Percentiles rank a stretch among this genome's conserved stretches.
Evolutionary conservation across 2,113 vertebrate species (phyloP).

Genomic region (Corydoras sp.): DNA sequence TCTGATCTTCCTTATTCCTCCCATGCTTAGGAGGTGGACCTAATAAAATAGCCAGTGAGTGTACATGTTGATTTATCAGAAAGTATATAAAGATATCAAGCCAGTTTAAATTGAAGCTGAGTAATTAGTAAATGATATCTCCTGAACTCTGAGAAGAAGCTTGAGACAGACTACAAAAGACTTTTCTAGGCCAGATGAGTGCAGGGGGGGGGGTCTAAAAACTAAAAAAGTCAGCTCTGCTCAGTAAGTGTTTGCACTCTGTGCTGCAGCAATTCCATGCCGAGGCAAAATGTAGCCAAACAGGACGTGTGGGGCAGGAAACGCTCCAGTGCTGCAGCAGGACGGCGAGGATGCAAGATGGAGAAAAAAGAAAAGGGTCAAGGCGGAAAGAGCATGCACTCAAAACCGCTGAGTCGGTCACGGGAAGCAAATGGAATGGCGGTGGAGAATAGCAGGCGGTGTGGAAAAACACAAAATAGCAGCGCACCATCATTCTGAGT

Average conservation of each 20-base stretch:
- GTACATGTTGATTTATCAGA: too few species aligned
- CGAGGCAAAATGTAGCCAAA: constrained; percentile 57
- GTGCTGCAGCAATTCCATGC: constrained; percentile 54
- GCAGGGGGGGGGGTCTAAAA: background rate
- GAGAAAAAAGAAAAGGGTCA: constrained; percentile 18
- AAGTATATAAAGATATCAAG: too few species aligned
- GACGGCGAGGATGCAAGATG: constrained; percentile 3
- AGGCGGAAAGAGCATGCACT: constrained; percentile 25
- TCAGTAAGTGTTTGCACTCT: constrained; percentile 50
- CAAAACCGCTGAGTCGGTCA: constrained; percentile 29
- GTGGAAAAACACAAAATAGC: constrained; percentile 52
- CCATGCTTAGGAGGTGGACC: too few species aligned
- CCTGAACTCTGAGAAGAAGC: too few species aligned
- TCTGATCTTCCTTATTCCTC: too few species aligned
- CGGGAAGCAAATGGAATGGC: constrained; percentile 42
- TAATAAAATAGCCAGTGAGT: too few species aligned
- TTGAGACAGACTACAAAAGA: too few species aligned
- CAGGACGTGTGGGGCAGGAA: constrained; percentile 54
- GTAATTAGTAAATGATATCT: too few species aligned
- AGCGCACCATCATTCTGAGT: constrained; percentile 5
- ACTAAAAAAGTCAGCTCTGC: constrained; percentile 7
- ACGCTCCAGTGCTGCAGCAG: constrained; percentile 25
- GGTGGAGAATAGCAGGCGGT: constrained; percentile 52
- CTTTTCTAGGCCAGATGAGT: background rate
- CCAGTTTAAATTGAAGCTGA: too few species aligned